Evolutionary conservation across 1,140 invertebrate species (phyloP), one percentile per base, ranked within the genome.

Genomic region (Pantala flavescens): DNA sequence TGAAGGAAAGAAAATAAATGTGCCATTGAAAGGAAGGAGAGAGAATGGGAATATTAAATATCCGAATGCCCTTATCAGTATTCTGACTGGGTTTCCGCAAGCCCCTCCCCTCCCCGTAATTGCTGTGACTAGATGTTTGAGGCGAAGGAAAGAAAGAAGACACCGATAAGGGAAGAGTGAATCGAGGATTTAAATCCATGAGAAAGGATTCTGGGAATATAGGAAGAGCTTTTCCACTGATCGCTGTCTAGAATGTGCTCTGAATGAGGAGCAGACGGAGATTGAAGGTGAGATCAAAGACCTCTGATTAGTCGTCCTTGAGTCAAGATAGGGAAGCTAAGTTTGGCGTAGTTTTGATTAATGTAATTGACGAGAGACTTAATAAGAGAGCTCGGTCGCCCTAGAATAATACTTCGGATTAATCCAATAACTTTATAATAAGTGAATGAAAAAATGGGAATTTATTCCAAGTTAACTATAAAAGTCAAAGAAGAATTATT

Each of bases 121-220:
- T 63, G 49, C 49, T 63, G 49, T 63, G 49, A 63, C 49, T 63
- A 12, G 49, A 63, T 63, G 49, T 63, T 63, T 63, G 49, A 63
- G 49, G n/a, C 49, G 49, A 63, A 63, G 49, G 49, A 19, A 63
- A 21, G 49, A 16, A 21, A 21, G n/a, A 21, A 63, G n/a, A 63
- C n/a, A 21, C 16, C 14, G 49, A 19, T 63, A 21, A 19, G 49
- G 49, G 12, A 63, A 21, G n/a, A 63, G 49, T 16, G 49, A 63
- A 63, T 63, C 14, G 49, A 63, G 49, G 49, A 63, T 63, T 63
- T 63, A 63, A 63, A 63, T 63, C 49, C 49, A 63, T 63, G 12
- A 63, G 49, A 63, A 63, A 63, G 49, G 49, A 21, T 63, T 19
- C 16, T 16, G 49, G n/a, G 49, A 63, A 63, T 63, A 63, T 21